A percentile compares a stretch with the other conserved stretches of the same genome.
These are phyloP conservation scores for Drosophila anomelani DNA, from an alignment of 2,888 invertebrate genomes.

Conservation along the genomic window DNA sequence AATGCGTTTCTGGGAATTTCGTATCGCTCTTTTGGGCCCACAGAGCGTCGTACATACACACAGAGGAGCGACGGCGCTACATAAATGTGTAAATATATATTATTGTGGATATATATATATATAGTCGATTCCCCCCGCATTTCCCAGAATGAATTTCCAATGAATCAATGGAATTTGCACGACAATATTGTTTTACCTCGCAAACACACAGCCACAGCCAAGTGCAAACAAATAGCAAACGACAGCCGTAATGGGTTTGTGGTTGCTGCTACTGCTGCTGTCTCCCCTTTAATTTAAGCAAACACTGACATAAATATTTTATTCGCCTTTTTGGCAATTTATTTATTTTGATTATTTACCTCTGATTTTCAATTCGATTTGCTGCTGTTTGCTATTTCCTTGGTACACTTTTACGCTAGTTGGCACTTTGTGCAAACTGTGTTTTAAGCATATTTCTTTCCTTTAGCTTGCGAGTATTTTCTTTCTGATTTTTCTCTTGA, in stretches of 20 bases:
- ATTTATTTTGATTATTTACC: slow-evolving; percentile 32
- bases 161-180: slow-evolving; percentile 34
- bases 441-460: slow-evolving; percentile 62
- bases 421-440: slow-evolving; percentile 73
- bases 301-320: slow-evolving; percentile 18
- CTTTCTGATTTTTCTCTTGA: slow-evolving; percentile 19
- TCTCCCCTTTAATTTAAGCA: slow-evolving; percentile 29
- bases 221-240: slow-evolving; percentile 27
- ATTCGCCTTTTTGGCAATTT: slow-evolving; percentile 4
- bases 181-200: slow-evolving; percentile 17
- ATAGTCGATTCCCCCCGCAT: slow-evolving; percentile 2
- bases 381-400: slow-evolving; percentile 59
- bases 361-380: slow-evolving; percentile 29
- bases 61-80: slow-evolving; percentile 53
- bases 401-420: slow-evolving; percentile 52
- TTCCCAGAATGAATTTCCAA: slow-evolving; percentile 26
- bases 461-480: slow-evolving; percentile 53
- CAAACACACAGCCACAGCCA: slow-evolving; percentile 2
- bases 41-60: slow-evolving; percentile 48
- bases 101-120: neutral
- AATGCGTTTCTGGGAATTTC: slow-evolving; percentile 83
- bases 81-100: slow-evolving; percentile 49
- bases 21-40: slow-evolving; percentile 79
- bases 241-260: slow-evolving; percentile 21
- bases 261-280: neutral